Conservation (phyloP, 2,888 invertebrate species). For the Apotomis betuletana region DNA sequence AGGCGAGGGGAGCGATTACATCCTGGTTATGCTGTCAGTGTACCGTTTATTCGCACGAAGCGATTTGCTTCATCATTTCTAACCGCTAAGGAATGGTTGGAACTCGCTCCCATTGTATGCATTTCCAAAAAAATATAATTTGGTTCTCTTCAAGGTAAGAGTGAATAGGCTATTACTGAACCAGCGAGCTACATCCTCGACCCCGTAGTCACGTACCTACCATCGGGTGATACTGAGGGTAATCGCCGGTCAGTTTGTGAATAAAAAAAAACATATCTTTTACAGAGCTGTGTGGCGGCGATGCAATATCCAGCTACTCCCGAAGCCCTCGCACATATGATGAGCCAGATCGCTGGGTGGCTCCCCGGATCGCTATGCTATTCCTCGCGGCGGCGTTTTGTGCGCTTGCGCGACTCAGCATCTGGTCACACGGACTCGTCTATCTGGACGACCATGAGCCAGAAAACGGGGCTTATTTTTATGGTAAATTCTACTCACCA, state of each 20-base stretch:
- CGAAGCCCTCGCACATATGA: background rate
- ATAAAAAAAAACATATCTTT: background rate
- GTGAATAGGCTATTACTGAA: no score
- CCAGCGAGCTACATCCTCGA: no score
- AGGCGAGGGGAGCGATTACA: no score
- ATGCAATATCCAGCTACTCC: conserved; percentile 45
- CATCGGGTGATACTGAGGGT: no score
- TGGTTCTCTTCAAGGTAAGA: background rate
- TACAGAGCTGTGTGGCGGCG: conserved; percentile 63
- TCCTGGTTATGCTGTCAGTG: no score
- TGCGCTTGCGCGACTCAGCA: conserved; percentile 64
- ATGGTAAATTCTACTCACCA: conserved; percentile 55
- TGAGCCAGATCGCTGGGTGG: conserved; percentile 41
- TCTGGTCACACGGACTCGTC: conserved; percentile 73
- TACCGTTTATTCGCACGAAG: no score
- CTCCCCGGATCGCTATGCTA: conserved; percentile 54
- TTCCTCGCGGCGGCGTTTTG: conserved; percentile 61
- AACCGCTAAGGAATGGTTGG: no score
- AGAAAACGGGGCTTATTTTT: conserved; percentile 70
- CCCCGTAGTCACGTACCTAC: no score
- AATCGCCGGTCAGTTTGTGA: no score
- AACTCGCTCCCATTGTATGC: no score
- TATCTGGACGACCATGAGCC: conserved; percentile 75
- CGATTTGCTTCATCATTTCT: no score
- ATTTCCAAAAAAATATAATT: no score